These are phyloP conservation scores for Aphelocoma coerulescens DNA, from an alignment of 2,113 vertebrate genomes.

Conservation along the genomic window DNA sequence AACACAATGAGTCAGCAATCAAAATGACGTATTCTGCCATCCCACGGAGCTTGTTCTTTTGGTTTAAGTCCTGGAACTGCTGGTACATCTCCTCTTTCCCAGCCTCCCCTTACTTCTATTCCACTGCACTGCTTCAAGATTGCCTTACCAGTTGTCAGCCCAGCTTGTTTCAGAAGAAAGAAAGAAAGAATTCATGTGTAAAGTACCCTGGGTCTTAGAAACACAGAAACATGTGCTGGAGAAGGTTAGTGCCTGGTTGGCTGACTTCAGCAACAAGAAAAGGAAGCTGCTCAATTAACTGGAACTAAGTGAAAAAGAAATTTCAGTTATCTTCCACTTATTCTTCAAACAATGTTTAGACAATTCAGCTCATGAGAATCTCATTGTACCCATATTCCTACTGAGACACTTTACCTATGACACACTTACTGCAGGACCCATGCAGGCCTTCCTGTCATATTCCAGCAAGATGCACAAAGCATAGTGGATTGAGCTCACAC, in stretches of 20 bases:
- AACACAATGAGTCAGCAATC: slow-evolving; percentile 57
- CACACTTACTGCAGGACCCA: not conserved
- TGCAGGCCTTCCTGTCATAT: not conserved
- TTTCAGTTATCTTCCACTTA: not conserved
- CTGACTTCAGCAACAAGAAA: slow-evolving; percentile 28
- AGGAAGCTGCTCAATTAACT: not conserved
- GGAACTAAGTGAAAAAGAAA: slow-evolving; percentile 12
- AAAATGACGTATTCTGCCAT: not conserved
- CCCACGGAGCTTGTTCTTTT: not conserved
- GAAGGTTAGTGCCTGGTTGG: slow-evolving; percentile 24
- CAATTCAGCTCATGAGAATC: not conserved
- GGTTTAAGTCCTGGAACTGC: not conserved
- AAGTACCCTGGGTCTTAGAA: slow-evolving; percentile 42
- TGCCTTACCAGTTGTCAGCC: slow-evolving; percentile 44
- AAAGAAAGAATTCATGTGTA: slow-evolving; percentile 44
- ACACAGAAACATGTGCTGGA: slow-evolving; percentile 28
- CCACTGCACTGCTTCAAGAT: not conserved
- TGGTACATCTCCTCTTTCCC: not conserved
- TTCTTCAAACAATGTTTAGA: not conserved
- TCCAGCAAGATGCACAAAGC: not conserved
- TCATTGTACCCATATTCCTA: not conserved
- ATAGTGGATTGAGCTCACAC: not conserved
- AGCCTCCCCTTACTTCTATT: not conserved
- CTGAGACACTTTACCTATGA: not conserved
- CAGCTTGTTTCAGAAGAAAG: slow-evolving; percentile 39